These are phyloP conservation scores for Mantis religiosa DNA, from an alignment of 2,888 invertebrate genomes.

Conservation along the genomic window DNA sequence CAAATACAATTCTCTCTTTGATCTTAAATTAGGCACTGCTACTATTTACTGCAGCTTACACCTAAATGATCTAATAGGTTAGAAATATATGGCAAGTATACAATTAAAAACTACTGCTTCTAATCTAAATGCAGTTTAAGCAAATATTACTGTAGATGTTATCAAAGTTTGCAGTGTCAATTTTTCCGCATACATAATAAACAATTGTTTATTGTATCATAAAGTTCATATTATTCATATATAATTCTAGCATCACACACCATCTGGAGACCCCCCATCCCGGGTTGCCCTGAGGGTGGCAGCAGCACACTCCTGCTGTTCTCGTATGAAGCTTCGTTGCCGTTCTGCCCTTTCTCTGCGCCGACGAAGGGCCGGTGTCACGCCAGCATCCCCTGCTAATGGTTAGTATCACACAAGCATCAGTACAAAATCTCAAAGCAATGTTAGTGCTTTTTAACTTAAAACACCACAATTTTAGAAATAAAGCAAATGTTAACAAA, in stretches of 20 bases:
- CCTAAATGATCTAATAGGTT: too few species aligned
- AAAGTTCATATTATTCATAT: too few species aligned
- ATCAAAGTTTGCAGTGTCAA: too few species aligned
- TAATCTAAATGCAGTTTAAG: too few species aligned
- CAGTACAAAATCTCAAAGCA: background rate
- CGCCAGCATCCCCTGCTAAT: slow-evolving; percentile 60
- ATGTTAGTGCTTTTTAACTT: slow-evolving; percentile 26
- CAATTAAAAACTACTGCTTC: too few species aligned
- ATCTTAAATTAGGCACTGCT: too few species aligned
- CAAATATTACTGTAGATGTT: too few species aligned
- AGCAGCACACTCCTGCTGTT: slow-evolving; percentile 67
- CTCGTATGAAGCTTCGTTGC: slow-evolving; percentile 77
- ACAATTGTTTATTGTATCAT: too few species aligned
- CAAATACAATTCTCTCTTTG: too few species aligned
- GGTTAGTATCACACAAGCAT: background rate
- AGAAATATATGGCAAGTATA: too few species aligned
- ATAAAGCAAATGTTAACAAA: background rate
- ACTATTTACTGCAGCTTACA: too few species aligned
- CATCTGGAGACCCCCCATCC: slow-evolving; percentile 2
- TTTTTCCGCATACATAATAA: too few species aligned
- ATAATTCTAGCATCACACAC: background rate
- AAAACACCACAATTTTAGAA: background rate
- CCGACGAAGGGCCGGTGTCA: slow-evolving; percentile 74
- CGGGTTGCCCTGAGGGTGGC: slow-evolving; percentile 36
- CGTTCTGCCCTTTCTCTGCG: slow-evolving; percentile 79